phyloP scores from a whole-genome alignment of 2,797 vertebrate genomes.

The Xiphophorus birchmanni region DNA sequence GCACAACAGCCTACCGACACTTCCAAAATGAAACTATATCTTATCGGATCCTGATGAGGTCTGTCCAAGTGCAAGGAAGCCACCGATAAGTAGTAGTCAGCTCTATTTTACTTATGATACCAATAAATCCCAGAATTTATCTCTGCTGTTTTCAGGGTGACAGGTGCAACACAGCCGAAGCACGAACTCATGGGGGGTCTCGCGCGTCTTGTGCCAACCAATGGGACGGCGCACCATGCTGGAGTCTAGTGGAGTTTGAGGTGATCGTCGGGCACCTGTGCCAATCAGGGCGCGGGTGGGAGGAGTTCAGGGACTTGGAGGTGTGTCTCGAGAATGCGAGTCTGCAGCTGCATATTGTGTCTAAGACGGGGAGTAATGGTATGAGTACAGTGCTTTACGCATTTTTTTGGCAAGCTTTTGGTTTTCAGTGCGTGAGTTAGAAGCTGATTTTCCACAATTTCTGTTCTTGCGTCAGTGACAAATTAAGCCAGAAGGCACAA shows the following conservation, averaged over 20 bases:
- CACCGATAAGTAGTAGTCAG: slow-evolving; percentile 21
- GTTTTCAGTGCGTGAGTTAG: slow-evolving; percentile 51
- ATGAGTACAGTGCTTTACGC: slow-evolving; percentile 73
- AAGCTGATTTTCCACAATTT: slow-evolving; percentile 42
- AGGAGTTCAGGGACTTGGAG: slow-evolving; percentile 62
- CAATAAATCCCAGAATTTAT: slow-evolving; percentile 38
- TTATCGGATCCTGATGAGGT: slow-evolving; percentile 20
- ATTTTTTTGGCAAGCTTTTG: slow-evolving; percentile 74
- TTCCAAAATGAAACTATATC: slow-evolving; percentile 15
- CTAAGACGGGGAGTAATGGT: slow-evolving; percentile 81
- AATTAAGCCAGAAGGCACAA: slow-evolving; percentile 16
- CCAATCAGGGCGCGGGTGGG: slow-evolving; percentile 74
- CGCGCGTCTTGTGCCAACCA: slow-evolving; percentile 51
- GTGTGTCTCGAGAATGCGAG: slow-evolving; percentile 75
- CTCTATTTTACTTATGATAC: slow-evolving; percentile 44
- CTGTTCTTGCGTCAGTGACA: slow-evolving; percentile 20
- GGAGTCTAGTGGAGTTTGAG: slow-evolving; percentile 29
- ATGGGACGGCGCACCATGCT: slow-evolving; percentile 36
- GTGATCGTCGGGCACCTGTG: slow-evolving; percentile 55
- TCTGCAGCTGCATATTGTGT: slow-evolving; percentile 78
- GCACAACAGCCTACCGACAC: slow-evolving; percentile 18
- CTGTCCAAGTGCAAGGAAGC: slow-evolving; percentile 19
- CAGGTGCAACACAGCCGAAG: slow-evolving; percentile 69
- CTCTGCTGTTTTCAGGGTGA: slow-evolving; percentile 47
- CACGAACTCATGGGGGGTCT: slow-evolving; percentile 43